Conservation (phyloP, 2,113 vertebrate genomes). For the Polyodon spathula region DNA sequence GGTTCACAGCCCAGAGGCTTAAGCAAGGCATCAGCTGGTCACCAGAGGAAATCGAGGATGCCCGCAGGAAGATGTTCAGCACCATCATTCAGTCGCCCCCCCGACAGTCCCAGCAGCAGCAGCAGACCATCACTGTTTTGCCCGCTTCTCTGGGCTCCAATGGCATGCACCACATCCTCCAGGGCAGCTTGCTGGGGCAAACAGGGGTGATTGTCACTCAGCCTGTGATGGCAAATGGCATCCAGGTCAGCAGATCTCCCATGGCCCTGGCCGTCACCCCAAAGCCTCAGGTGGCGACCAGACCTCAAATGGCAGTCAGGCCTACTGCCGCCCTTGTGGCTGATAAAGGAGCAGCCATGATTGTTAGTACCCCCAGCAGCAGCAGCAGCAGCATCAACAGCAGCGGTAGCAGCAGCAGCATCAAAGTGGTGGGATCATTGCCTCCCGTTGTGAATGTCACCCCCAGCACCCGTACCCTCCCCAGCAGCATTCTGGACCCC, state of each 20-base stretch:
- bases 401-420: conserved; percentile 51
- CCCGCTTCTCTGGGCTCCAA: conserved; percentile 76
- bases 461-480: conserved; percentile 49
- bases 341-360: conserved; percentile 56
- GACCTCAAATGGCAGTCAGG: conserved; percentile 67
- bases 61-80: conserved; percentile 95
- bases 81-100: conserved; percentile 85
- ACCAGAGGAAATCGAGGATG: conserved; percentile 97
- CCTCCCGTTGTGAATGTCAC: conserved; percentile 52
- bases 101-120: conserved; percentile 46
- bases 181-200: conserved; percentile 75
- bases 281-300: conserved; percentile 57
- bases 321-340: conserved; percentile 55
- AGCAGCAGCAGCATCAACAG: conserved; percentile 42
- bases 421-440: conserved; percentile 57
- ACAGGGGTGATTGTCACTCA: conserved; percentile 84
- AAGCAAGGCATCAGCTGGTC: conserved; percentile 99
- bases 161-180: conserved; percentile 72
- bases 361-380: conserved; percentile 49
- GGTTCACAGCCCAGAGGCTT: conserved; percentile 94
- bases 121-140: conserved; percentile 82
- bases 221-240: conserved; percentile 79
- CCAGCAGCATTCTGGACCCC: conserved; percentile 67
- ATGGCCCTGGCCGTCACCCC: conserved; percentile 73
- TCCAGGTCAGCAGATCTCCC: conserved; percentile 75